A percentile compares a stretch with the other conserved stretches of the same genome.
These are phyloP conservation scores for Goniozus legneri DNA, from an alignment of 1,140 invertebrate species.

Conservation along the genomic window DNA sequence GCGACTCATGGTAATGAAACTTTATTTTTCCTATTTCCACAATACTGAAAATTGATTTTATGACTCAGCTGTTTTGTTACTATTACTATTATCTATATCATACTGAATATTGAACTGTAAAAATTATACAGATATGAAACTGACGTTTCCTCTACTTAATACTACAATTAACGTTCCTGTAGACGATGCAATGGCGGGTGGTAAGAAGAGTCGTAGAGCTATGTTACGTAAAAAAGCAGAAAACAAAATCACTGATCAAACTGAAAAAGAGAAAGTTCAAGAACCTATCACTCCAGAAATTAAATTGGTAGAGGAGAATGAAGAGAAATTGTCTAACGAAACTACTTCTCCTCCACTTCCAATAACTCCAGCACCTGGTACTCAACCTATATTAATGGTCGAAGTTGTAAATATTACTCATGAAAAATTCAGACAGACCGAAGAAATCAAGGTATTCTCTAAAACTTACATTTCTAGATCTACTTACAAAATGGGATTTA, in stretches of 20 bases:
- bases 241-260: constrained; percentile 12
- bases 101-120: constrained; percentile 14
- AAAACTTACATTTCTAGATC: background rate
- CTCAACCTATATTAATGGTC: constrained; percentile 77
- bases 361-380: constrained; percentile 24
- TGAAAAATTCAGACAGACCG: constrained; percentile 85
- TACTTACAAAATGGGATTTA: background rate
- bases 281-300: constrained; percentile 2
- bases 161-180: constrained; percentile 61
- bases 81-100: constrained; percentile 11
- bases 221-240: constrained; percentile 31
- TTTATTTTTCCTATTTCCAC: background rate
- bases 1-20: constrained; percentile 45
- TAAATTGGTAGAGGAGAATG: constrained; percentile 1
- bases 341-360: constrained; percentile 18
- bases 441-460: constrained; percentile 86
- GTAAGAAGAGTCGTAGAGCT: constrained; percentile 37
- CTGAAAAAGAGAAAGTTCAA: constrained; percentile 21
- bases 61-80: background rate
- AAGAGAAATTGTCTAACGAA: constrained; percentile 16
- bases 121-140: constrained; percentile 52
- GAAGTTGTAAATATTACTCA: constrained; percentile 93
- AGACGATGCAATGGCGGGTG: constrained; percentile 38
- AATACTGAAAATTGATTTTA: constrained; percentile 38
- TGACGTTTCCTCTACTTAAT: constrained; percentile 65